phyloP scores from a whole-genome alignment of 2,888 invertebrate genomes.

The Mesodorylaimus sp. region DNA sequence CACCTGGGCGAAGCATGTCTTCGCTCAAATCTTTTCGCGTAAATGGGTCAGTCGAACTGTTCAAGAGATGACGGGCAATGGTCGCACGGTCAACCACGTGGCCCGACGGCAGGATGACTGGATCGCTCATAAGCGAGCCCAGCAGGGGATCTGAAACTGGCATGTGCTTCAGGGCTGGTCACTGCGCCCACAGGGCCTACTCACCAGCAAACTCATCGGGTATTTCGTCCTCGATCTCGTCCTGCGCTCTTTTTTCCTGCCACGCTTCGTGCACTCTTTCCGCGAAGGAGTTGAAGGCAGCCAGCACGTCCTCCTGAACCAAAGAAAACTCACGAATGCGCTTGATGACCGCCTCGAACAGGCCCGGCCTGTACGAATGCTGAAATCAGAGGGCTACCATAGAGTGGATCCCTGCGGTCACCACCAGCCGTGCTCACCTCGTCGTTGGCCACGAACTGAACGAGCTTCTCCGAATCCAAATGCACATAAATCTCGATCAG shows the following conservation, averaged over 20 bases:
- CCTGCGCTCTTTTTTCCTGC: too few species aligned
- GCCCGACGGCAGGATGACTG: slow-evolving; percentile 73
- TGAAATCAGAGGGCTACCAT: too few species aligned
- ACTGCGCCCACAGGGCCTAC: too few species aligned
- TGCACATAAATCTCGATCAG: slow-evolving; percentile 91
- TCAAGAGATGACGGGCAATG: slow-evolving; percentile 56
- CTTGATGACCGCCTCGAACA: slow-evolving; percentile 72
- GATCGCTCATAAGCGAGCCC: slow-evolving; percentile 84
- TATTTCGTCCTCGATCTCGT: slow-evolving; percentile 64
- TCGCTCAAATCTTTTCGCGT: slow-evolving; percentile 82
- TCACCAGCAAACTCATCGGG: slow-evolving; percentile 71
- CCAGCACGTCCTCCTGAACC: slow-evolving; percentile 6
- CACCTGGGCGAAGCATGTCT: slow-evolving; percentile 77
- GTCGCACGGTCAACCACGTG: slow-evolving; percentile 75
- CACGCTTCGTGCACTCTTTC: too few species aligned
- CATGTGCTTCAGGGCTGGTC: too few species aligned
- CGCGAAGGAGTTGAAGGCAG: slow-evolving; percentile 26
- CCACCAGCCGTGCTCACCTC: too few species aligned
- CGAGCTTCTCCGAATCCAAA: slow-evolving; percentile 50
- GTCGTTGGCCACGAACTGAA: slow-evolving; percentile 66
- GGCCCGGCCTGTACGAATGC: slow-evolving; percentile 76
- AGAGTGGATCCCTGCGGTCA: too few species aligned
- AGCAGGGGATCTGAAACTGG: slow-evolving; percentile 61
- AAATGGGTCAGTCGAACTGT: slow-evolving; percentile 74
- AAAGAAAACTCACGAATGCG: slow-evolving; percentile 63